Percentiles rank a stretch among this genome's conserved stretches.
Evolutionary conservation across 2,113 vertebrate species (phyloP).

Genomic region (Antidorcas marsupialis): DNA sequence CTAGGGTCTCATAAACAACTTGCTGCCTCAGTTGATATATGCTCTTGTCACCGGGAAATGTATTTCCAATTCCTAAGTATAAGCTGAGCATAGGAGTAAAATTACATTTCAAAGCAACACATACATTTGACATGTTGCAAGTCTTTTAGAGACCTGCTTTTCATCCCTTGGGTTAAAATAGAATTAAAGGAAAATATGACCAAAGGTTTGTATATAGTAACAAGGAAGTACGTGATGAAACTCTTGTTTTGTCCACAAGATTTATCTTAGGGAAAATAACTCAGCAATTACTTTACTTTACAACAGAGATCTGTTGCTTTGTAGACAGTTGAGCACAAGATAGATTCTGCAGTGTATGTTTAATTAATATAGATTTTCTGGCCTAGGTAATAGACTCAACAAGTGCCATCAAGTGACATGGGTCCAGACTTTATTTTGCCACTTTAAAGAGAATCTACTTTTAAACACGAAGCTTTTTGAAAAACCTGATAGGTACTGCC

Average conservation of each 20-base stretch:
- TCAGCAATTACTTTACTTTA: background rate
- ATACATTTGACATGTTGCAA: slow-evolving; percentile 14
- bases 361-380: background rate
- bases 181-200: slow-evolving; percentile 1
- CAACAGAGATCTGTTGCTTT: background rate
- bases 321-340: background rate
- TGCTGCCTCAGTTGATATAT: slow-evolving; percentile 28
- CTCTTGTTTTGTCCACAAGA: background rate
- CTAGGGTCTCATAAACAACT: slow-evolving; percentile 9
- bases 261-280: background rate
- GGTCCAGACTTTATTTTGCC: background rate
- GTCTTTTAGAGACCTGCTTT: background rate
- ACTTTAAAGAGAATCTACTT: background rate
- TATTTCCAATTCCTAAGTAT: slow-evolving; percentile 20
- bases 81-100: background rate
- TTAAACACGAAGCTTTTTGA: background rate
- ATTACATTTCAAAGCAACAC: slow-evolving; percentile 31
- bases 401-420: background rate
- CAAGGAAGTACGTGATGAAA: background rate
- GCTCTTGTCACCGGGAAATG: slow-evolving; percentile 36
- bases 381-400: background rate
- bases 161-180: background rate
- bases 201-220: background rate
- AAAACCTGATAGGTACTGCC: background rate
- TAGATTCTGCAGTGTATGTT: background rate